phyloP scores from a whole-genome alignment of 2,888 invertebrate species.

The Protophormia terraenovae region DNA sequence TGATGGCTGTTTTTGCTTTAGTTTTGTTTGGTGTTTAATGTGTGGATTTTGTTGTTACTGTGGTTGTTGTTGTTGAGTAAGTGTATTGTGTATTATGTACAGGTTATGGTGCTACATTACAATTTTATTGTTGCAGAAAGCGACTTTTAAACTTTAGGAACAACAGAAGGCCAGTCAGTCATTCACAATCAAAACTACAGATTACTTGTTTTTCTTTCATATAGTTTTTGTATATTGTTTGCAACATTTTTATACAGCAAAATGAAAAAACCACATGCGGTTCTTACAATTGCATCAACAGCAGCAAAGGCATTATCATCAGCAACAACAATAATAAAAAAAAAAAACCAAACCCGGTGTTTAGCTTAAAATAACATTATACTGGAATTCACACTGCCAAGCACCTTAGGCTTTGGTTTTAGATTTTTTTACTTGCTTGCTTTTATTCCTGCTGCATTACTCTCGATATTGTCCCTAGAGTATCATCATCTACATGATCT shows the following conservation, averaged over 20 bases:
- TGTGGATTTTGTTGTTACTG: slow-evolving; percentile 43
- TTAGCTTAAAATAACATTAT: slow-evolving; percentile 63
- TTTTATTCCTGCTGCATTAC: not conserved
- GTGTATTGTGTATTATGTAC: not conserved
- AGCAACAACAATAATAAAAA: not conserved
- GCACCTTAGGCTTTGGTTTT: slow-evolving; percentile 36
- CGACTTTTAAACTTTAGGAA: slow-evolving; percentile 31
- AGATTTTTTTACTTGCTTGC: not conserved
- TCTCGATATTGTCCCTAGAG: slow-evolving; percentile 18
- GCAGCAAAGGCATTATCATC: not conserved
- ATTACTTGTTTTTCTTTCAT: not conserved
- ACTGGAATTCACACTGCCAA: slow-evolving; percentile 65
- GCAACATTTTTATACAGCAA: slow-evolving; percentile 14
- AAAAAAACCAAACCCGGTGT: slow-evolving; percentile 56
- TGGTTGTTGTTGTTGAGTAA: not conserved
- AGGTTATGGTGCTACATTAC: slow-evolving; percentile 53
- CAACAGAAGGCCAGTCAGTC: slow-evolving; percentile 58
- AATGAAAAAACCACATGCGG: slow-evolving; percentile 59
- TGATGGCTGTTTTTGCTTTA: not conserved
- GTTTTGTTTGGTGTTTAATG: slow-evolving; percentile 15
- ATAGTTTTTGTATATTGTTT: not conserved
- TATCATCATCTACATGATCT: slow-evolving; percentile 43
- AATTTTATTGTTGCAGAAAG: slow-evolving; percentile 63
- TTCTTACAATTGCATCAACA: slow-evolving; percentile 44
- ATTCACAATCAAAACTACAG: slow-evolving; percentile 50